Percentiles rank a stretch among this genome's conserved stretches.
Evolutionary conservation across 2,888 invertebrate species (phyloP).

Genomic region (Sesamia inferens): DNA sequence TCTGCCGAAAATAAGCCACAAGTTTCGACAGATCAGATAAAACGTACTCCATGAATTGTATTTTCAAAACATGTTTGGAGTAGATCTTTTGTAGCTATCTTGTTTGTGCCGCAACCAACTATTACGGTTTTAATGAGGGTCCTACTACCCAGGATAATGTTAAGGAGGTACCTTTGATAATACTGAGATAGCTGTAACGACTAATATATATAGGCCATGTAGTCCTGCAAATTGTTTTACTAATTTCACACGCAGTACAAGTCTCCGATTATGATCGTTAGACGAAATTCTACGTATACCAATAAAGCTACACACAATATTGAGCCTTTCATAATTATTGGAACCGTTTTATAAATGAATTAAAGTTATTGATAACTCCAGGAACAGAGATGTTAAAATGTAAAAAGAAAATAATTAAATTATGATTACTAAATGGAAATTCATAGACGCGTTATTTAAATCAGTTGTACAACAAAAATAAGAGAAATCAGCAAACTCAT

Average conservation of each 20-base stretch:
- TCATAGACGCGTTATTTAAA: neutral
- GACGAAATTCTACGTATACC: constrained; percentile 4
- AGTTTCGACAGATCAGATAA: neutral
- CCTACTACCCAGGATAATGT: constrained; percentile 22
- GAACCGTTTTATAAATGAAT: neutral
- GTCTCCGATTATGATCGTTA: constrained; percentile 1
- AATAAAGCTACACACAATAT: constrained; percentile 23
- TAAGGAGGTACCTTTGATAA: constrained; percentile 36
- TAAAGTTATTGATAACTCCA: neutral
- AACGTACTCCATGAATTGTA: constrained; percentile 1
- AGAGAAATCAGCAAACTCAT: constrained; percentile 10
- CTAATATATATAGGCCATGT: constrained; percentile 18
- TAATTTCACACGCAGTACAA: constrained; percentile 16
- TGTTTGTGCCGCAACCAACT: constrained; percentile 13
- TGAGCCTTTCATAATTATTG: constrained; percentile 1
- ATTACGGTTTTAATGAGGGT: constrained; percentile 52
- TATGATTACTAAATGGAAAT: neutral
- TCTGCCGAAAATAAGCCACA: neutral
- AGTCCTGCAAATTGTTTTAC: constrained; percentile 25
- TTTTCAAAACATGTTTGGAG: constrained; percentile 3
- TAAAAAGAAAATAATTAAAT: constrained; percentile 3
- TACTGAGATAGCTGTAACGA: constrained; percentile 28
- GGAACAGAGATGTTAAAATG: constrained; percentile 3
- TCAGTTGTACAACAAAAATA: neutral
- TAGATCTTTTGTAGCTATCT: constrained; percentile 34